A percentile compares a stretch with the other conserved stretches of the same genome.
These are phyloP conservation scores for Vulpes lagopus DNA, from an alignment of 2,113 vertebrate genomes.

Conservation along the genomic window DNA sequence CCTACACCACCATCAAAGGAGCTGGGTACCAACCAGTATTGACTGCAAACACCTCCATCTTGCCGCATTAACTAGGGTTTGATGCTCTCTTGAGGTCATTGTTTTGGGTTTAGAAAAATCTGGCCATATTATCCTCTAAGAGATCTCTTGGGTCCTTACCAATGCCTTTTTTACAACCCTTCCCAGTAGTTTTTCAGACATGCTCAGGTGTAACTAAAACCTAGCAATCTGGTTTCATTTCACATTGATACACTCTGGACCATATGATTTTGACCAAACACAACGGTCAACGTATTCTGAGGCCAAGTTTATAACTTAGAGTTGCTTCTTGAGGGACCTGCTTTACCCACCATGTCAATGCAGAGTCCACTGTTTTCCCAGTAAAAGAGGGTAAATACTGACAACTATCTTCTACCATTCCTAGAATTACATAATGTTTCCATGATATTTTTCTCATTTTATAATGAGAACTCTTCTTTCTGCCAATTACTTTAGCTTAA, in stretches of 20 bases:
- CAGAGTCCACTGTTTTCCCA: neutral
- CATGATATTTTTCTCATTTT: neutral
- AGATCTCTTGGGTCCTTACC: neutral
- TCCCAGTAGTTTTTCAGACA: neutral
- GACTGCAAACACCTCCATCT: neutral
- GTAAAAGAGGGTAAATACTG: neutral
- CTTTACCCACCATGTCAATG: neutral
- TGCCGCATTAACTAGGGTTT: accelerated
- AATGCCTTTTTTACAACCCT: accelerated
- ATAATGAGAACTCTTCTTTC: neutral
- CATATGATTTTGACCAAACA: neutral
- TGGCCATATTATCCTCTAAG: neutral
- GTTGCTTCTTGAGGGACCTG: neutral
- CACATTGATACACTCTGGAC: accelerated
- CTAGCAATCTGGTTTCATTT: neutral
- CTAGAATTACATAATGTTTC: neutral
- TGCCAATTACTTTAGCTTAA: neutral
- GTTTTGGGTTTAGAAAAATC: neutral
- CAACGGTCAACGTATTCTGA: neutral
- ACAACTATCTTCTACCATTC: neutral
- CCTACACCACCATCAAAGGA: neutral
- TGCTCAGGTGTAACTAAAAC: neutral
- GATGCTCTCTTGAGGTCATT: neutral
- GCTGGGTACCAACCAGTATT: accelerated
- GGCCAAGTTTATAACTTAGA: neutral